Percentiles rank a stretch among this genome's conserved stretches.
Conservation (phyloP, 2,113 vertebrate genomes). For the Oncorhynchus kisutch region DNA sequence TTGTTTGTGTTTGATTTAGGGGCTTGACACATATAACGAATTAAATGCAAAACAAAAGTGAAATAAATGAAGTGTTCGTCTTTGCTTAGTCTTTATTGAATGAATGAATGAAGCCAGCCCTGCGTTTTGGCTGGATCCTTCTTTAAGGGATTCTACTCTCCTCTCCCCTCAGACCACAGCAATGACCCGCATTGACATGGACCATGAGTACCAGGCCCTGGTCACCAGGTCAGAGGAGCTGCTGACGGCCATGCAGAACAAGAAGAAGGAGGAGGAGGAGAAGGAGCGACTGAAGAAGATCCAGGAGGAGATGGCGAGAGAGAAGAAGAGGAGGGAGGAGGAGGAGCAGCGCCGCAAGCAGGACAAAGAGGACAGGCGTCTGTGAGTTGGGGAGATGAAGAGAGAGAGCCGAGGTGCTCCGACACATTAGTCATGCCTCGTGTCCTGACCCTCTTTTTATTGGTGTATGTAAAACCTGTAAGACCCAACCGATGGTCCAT, state of each 20-base stretch:
- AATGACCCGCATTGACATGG: slow-evolving; percentile 88
- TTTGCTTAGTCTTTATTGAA: no score
- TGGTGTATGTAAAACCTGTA: slow-evolving; percentile 12
- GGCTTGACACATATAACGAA: no score
- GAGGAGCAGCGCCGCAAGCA: slow-evolving; percentile 81
- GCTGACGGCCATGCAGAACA: slow-evolving; percentile 86
- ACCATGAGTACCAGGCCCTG: slow-evolving; percentile 82
- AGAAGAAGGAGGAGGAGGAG: slow-evolving; percentile 94
- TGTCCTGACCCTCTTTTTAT: neutral
- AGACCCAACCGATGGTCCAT: slow-evolving; percentile 43
- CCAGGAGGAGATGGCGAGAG: slow-evolving; percentile 94
- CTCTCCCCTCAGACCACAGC: slow-evolving; percentile 72
- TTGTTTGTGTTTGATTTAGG: no score
- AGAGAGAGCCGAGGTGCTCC: no score
- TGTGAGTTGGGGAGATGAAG: slow-evolving; percentile 74
- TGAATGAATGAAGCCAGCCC: no score
- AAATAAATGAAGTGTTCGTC: no score
- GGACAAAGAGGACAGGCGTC: slow-evolving; percentile 86
- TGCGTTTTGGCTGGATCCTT: no score
- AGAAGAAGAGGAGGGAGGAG: slow-evolving; percentile 84
- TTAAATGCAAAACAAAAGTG: no score
- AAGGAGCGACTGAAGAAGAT: slow-evolving; percentile 85
- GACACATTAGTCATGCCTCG: slow-evolving; percentile 10
- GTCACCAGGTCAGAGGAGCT: slow-evolving; percentile 88
- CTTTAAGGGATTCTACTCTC: neutral